Base-by-base conservation (phyloP, 2,888 invertebrate species). In the Suillia variegata region DNA sequence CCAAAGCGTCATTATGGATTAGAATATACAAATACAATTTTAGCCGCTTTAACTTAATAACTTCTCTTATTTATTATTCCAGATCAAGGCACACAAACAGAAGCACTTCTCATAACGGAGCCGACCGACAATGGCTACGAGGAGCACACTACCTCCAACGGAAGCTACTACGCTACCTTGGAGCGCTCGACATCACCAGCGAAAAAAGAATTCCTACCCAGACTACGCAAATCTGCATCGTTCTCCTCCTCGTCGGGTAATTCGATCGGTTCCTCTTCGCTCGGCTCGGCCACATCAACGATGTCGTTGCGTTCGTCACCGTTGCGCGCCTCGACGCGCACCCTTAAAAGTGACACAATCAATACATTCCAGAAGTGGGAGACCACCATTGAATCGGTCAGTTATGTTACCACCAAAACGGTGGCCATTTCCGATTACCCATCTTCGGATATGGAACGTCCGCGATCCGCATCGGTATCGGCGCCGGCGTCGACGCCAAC, bases 341-440 rank as follows among this genome's bases (percentile, higher is more conserved):
- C 76, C 13, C 63, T 80, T 1, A 76, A 79, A 51, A 76, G 78
- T 60, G 80, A 79, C 60, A 75, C 72, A 31, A 80, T 80, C 62
- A 81, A 80, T 65, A 78, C 81, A 49, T 80, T 79, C 60, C 80
- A 82, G 63, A 82, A 80, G 70, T 82, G 81, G 82, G 81, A 82
- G 63, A 82, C 82, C 17, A 82, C 80, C 20, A 71, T 82, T 2
- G 81, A 81, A 63, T 80, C 82, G 26, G 76, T 81, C 55, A 80
- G 80, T 62, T 81, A 79, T 69, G 78, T 82, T 59, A 78, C 79
- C 69, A 79, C 75, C 58, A 80, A 80, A 67, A 77, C 80, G 18
- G 66, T 79, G 20, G 70, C 77, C 63, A 70, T 75, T 34, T 73
- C 75, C 45, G 77, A 77, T 60, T 65, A 71, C n/a, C n/a, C n/a